Evolutionary conservation across 2,113 vertebrate genomes (phyloP).

Genomic region (Mixornis gularis): DNA sequence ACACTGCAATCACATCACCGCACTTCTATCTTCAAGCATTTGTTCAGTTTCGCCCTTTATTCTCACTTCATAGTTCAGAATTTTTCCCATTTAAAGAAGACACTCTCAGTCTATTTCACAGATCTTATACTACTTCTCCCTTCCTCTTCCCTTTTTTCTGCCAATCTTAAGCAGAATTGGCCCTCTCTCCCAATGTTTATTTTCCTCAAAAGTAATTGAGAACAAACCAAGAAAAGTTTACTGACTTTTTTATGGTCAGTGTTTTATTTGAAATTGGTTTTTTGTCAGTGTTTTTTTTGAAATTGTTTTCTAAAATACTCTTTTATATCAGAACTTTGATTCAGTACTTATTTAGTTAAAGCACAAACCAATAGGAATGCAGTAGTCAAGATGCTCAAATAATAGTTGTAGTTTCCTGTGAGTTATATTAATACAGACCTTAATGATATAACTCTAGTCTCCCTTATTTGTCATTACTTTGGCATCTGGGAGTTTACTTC

Average conservation of each 20-base stretch:
- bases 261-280: neutral
- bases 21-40: neutral
- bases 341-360: neutral
- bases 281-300: neutral
- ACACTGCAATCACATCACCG: neutral
- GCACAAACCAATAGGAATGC: neutral
- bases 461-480: neutral
- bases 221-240: neutral
- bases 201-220: neutral
- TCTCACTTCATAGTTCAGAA: neutral
- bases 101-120: neutral
- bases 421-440: neutral
- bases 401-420: neutral
- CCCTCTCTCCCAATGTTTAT: neutral
- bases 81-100: neutral
- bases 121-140: neutral
- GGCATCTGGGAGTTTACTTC: neutral
- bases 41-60: neutral
- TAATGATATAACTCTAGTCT: neutral
- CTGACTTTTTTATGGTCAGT: neutral
- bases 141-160: neutral
- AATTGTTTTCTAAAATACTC: neutral
- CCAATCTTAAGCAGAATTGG: neutral
- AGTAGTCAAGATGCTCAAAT: neutral
- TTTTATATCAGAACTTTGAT: neutral